Evolutionary conservation across 1,140 invertebrate species (phyloP).

Genomic region (Acromyrmex echinatior): DNA sequence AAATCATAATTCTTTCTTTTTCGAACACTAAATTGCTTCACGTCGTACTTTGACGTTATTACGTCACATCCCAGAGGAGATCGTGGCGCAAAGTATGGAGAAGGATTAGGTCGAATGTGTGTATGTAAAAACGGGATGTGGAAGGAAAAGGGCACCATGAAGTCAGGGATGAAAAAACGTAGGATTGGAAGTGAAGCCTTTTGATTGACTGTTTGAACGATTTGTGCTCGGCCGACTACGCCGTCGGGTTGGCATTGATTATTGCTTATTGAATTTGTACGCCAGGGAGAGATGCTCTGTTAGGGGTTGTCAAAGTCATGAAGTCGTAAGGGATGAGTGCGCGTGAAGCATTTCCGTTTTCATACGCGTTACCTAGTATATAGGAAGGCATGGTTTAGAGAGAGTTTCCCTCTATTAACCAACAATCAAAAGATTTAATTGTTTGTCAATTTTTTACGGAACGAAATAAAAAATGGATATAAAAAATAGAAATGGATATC

Average conservation of each 20-base stretch:
- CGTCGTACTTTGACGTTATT: conserved; percentile 59
- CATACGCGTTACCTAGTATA: conserved; percentile 30
- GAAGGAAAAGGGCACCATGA: conserved; percentile 46
- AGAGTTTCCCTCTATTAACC: neutral
- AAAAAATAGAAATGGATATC: neutral
- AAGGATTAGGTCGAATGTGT: conserved; percentile 41
- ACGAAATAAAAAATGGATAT: neutral
- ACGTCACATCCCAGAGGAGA: conserved; percentile 55
- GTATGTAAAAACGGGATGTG: conserved; percentile 41
- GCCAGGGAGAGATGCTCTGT: conserved; percentile 70
- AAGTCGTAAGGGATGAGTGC: conserved; percentile 47
- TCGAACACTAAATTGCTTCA: conserved; percentile 37
- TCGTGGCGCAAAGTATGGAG: conserved; percentile 29
- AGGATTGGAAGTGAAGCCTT: conserved; percentile 79
- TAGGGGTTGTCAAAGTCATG: conserved; percentile 74
- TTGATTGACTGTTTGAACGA: conserved; percentile 87
- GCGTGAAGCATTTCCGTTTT: conserved; percentile 68
- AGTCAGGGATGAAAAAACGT: conserved; percentile 67
- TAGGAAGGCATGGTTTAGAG: conserved; percentile 9
- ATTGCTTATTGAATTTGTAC: conserved; percentile 86
- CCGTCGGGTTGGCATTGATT: conserved; percentile 84
- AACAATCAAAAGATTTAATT: neutral
- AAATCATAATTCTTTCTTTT: conserved; percentile 34
- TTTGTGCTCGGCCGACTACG: conserved; percentile 83
- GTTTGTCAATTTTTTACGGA: neutral